These are phyloP conservation scores for Alectura lathami DNA, from an alignment of 2,113 vertebrate genomes.

Conservation along the genomic window DNA sequence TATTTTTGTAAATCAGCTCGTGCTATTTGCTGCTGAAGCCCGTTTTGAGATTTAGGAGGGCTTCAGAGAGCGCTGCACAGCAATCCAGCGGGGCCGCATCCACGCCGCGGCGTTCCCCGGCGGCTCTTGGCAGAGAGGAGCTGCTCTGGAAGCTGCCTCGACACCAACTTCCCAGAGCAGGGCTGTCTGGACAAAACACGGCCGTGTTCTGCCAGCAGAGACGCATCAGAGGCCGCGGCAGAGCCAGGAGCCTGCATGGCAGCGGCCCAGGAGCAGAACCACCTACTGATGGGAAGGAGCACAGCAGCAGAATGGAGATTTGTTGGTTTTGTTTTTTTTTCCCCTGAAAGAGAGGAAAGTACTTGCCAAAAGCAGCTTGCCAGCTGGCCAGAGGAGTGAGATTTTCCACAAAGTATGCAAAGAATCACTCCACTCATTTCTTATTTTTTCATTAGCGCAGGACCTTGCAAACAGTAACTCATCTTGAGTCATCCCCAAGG, in stretches of 20 bases:
- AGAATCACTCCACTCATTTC: background rate
- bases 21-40: background rate
- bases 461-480: background rate
- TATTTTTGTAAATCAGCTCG: background rate
- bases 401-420: background rate
- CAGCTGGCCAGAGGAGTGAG: background rate
- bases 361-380: background rate
- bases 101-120: background rate
- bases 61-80: background rate
- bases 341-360: background rate
- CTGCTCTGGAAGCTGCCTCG: slow-evolving; percentile 49
- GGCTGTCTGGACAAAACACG: slow-evolving; percentile 60
- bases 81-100: background rate
- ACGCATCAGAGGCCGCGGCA: slow-evolving; percentile 21
- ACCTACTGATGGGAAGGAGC: background rate
- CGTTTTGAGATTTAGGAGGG: background rate
- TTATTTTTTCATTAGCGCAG: background rate
- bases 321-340: too few relatives aligned
- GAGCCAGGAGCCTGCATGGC: background rate
- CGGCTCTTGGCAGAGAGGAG: slow-evolving; percentile 42
- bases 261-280: background rate
- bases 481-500: background rate
- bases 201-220: slow-evolving; percentile 19
- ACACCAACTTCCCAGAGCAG: slow-evolving; percentile 49
- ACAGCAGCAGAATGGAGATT: background rate